phyloP scores from a whole-genome alignment of 2,888 invertebrate species.

The Bedellia somnulentella region DNA sequence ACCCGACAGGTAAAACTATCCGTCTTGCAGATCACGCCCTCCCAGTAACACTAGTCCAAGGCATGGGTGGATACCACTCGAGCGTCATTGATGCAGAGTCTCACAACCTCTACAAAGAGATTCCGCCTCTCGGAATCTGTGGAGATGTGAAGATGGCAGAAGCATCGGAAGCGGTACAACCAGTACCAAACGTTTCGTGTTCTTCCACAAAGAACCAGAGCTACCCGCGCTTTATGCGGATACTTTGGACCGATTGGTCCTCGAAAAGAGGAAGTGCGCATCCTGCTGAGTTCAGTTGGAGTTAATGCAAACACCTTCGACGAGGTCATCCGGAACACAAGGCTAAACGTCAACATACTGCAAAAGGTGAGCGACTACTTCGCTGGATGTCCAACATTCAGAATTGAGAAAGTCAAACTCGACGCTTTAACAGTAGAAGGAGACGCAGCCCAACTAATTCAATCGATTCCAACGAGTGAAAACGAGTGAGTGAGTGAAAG shows the following conservation, averaged over 20 bases:
- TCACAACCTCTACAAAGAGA: constrained; percentile 8
- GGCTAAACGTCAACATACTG: constrained; percentile 1
- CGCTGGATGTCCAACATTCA: constrained; percentile 7
- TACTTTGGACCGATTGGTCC: constrained; percentile 4
- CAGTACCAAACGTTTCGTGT: constrained; percentile 16
- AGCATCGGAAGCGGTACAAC: constrained; percentile 13
- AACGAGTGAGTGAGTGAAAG: not conserved
- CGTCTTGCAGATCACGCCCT: not conserved
- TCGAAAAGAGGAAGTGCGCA: constrained; percentile 3
- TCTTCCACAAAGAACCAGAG: constrained; percentile 6
- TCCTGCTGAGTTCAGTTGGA: not conserved
- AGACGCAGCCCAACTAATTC: constrained; percentile 5
- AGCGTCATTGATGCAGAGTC: constrained; percentile 14
- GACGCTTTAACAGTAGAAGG: constrained; percentile 9
- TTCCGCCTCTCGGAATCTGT: constrained; percentile 7
- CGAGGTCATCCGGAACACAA: not conserved
- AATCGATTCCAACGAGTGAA: constrained; percentile 3
- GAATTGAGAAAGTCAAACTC: constrained; percentile 8
- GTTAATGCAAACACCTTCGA: constrained; percentile 2
- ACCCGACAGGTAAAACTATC: constrained; percentile 7
- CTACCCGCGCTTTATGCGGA: constrained; percentile 1
- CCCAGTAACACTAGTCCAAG: constrained; percentile 1
- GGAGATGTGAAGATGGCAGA: constrained; percentile 20
- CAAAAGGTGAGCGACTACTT: constrained; percentile 8
- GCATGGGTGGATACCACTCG: constrained; percentile 3